phyloP scores from a whole-genome alignment of 2,797 vertebrate genomes.

The Emys orbicularis region DNA sequence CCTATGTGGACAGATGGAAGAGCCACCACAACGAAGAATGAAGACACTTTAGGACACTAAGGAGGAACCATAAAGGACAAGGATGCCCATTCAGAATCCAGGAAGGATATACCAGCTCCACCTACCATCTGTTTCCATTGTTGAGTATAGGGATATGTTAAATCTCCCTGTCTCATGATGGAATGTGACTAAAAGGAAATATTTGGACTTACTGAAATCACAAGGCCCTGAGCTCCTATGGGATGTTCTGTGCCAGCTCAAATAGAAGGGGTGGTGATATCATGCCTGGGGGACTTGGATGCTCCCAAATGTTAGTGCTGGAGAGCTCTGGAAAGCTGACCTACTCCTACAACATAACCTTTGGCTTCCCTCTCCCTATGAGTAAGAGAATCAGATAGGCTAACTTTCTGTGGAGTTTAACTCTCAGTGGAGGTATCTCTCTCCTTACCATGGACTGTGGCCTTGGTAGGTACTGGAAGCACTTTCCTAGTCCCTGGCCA shows the following conservation, averaged over 20 bases:
- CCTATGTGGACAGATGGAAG: background rate
- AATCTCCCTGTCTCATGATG: background rate
- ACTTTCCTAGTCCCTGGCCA: background rate
- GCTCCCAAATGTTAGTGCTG: background rate
- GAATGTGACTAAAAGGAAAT: background rate
- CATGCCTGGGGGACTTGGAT: background rate
- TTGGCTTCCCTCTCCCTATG: background rate
- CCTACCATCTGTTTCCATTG: background rate
- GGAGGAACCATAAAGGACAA: background rate
- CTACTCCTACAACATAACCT: background rate
- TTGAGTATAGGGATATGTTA: background rate
- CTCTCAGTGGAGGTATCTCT: background rate
- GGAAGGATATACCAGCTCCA: background rate
- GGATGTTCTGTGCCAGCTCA: background rate
- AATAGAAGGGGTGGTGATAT: background rate
- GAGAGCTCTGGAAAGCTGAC: background rate
- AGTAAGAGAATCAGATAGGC: background rate
- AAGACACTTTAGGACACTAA: background rate
- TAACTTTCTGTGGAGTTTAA: too few species aligned
- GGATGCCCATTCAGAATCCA: background rate
- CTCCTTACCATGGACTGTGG: background rate
- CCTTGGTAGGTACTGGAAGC: background rate
- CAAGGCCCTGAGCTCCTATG: background rate
- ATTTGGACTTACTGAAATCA: background rate
- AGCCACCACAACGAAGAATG: background rate